Percentiles rank a stretch among this genome's conserved stretches.
Conservation (phyloP, 2,797 vertebrate species). For the Hydrocynus forskahlii region DNA sequence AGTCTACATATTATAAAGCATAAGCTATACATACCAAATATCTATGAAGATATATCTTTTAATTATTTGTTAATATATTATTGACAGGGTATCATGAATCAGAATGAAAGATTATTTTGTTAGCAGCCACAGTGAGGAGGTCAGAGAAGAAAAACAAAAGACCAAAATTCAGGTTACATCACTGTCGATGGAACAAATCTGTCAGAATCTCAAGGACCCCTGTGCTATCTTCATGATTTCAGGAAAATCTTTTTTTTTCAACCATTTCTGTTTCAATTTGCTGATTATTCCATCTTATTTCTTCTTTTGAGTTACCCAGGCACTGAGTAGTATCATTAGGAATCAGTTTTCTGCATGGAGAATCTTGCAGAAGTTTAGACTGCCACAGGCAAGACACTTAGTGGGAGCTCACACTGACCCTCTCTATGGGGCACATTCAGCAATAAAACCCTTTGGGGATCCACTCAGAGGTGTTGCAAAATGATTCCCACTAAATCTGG, state of each 20-base stretch:
- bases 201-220: too few relatives aligned
- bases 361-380: slow-evolving; percentile 80
- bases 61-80: too few relatives aligned
- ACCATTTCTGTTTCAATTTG: slow-evolving; percentile 48
- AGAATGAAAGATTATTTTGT: too few relatives aligned
- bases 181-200: too few relatives aligned
- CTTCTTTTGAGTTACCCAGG: slow-evolving; percentile 71
- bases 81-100: too few relatives aligned
- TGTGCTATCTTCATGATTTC: slow-evolving; percentile 40
- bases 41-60: too few relatives aligned
- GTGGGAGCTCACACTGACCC: slow-evolving; percentile 41
- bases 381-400: slow-evolving; percentile 63
- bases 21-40: too few relatives aligned
- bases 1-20: too few relatives aligned
- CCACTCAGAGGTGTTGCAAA: slow-evolving; percentile 18
- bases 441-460: slow-evolving; percentile 42
- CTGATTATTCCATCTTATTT: slow-evolving; percentile 46
- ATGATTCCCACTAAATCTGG: slow-evolving; percentile 38
- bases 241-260: slow-evolving; percentile 54
- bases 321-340: slow-evolving; percentile 80
- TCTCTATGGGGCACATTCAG: slow-evolving; percentile 49
- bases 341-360: slow-evolving; percentile 86
- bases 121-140: too few relatives aligned
- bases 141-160: too few relatives aligned
- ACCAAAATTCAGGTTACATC: too few relatives aligned